Evolutionary conservation across 2,888 invertebrate species (phyloP), one percentile per base, ranked within the genome.

Genomic region (Silvanus unidentatus): DNA sequence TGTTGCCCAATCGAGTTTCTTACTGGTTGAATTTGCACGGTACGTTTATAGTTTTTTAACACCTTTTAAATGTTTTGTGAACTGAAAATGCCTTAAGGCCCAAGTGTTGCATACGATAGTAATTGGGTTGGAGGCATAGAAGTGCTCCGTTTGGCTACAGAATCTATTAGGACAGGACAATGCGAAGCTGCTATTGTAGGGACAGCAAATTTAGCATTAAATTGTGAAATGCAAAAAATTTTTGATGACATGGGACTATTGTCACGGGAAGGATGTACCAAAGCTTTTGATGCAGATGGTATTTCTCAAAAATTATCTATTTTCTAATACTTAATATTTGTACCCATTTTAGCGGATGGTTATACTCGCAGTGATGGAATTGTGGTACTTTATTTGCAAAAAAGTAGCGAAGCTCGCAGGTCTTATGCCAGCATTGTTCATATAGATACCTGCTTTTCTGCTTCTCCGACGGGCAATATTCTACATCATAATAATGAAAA

Each of bases 1-100:
- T 97, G 95, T 81, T 96, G 72, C 88, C 95, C 12, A 96, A 96
- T 73, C 81, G 96, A 42, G 81, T 96, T 56, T 94, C 95, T 0
- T 96, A 89, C 69, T 86, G 87, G 76, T 78, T 97, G 49, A 94
- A 95, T 39, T 77, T 92, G 15, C 87, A 86, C 75, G 81, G 78
- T 63, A 72, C 72, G 14, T 75, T 74, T 61, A 80, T 76, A 59
- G 74, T 80, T 1, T 75, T n/a, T n/a, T n/a, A n/a, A n/a, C n/a
- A n/a, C n/a, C n/a, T n/a, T n/a, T n/a, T n/a, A n/a, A n/a, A n/a
- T n/a, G n/a, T n/a, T n/a, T n/a, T n/a, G n/a, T n/a, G n/a, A n/a
- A n/a, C n/a, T n/a, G n/a, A n/a, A n/a, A n/a, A n/a, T n/a, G n/a
- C n/a, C n/a, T 55, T 38, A 47, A 75, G 81, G 78, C 63, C 72